These are phyloP conservation scores for Pollenia labialis DNA, from an alignment of 2,888 invertebrate species.

Conservation along the genomic window DNA sequence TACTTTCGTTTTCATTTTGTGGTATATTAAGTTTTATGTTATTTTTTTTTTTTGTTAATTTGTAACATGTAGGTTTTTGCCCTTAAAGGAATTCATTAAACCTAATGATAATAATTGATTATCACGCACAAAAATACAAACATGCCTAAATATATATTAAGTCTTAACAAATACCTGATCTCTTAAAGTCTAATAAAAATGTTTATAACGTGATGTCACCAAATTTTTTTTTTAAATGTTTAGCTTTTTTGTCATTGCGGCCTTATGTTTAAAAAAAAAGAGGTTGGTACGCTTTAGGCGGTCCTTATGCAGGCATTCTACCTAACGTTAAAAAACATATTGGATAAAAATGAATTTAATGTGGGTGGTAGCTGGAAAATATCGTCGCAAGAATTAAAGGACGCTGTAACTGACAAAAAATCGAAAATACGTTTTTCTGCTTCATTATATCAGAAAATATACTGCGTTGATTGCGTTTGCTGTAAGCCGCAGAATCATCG, in stretches of 20 bases:
- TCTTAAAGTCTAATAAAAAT: not conserved
- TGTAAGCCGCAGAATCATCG: no score
- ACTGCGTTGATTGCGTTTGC: no score
- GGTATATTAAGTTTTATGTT: constrained; percentile 2
- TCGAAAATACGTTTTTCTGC: no score
- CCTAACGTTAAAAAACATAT: no score
- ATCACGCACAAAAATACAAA: constrained; percentile 33
- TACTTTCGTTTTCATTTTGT: not conserved
- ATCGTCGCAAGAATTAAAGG: no score
- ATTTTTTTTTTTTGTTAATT: constrained; percentile 31
- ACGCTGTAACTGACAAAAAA: no score
- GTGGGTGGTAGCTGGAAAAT: no score
- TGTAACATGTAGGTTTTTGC: constrained; percentile 13
- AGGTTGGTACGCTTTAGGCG: constrained; percentile 22
- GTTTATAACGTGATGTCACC: constrained; percentile 31
- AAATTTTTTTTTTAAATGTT: not conserved
- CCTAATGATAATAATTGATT: constrained; percentile 57
- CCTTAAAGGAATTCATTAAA: constrained; percentile 35
- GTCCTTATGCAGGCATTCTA: not conserved
- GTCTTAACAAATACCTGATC: no score
- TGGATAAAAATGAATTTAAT: no score
- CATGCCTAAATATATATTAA: not conserved
- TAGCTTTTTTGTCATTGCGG: no score
- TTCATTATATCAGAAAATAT: no score
- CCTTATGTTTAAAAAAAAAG: not conserved